Base-by-base conservation (phyloP, 2,113 vertebrate species). In the Vulpes vulpes region DNA sequence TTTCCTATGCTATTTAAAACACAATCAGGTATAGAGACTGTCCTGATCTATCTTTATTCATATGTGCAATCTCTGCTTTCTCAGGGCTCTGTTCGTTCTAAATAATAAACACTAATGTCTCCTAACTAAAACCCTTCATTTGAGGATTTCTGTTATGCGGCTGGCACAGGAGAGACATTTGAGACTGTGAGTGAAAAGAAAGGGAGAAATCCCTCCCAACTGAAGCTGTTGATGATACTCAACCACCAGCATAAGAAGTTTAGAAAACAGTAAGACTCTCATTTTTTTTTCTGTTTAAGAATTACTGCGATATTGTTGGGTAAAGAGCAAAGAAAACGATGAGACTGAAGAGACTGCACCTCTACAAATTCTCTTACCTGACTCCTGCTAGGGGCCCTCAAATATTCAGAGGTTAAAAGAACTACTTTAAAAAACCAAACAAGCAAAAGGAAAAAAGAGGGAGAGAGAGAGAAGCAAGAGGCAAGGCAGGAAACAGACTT, bases 401-500 rank as follows among this genome's bases (percentile, higher is more conserved):
- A 91, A 89, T 88, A 94, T 43, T 88, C 35, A 94, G 59, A 94
- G 53, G 62, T 4, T 78, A n/a, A 4, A 92, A 93, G 53, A 89
- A 35, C 30, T 93, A 82, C 80, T 93, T 93, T 25, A 35, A 76
- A 96, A 83, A 82, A 82, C 11, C 15, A 76, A 76, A 51, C 2
- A 74, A 43, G 20, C 71, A 74, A 49, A 74, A 38, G 71, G 38
- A 43, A 25, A 20, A 67, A 30, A 16, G 7, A 67, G 65, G 16
- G 38, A 23, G 16, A 1, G 8, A 0, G 32, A 16, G 16, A 43
- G 43, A 43, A 43, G 43, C 7, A 43, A 43, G 23, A 27, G 69
- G 43, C 73, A 74, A 76, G 7, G 12, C 73, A 49, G 14, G 43
- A 76, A 76, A 49, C 25, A 51, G 43, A 76, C 25, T 51, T 43